A percentile compares a stretch with the other conserved stretches of the same genome.
Conservation (phyloP, 2,113 vertebrate species). For the Laticauda laticaudata region DNA sequence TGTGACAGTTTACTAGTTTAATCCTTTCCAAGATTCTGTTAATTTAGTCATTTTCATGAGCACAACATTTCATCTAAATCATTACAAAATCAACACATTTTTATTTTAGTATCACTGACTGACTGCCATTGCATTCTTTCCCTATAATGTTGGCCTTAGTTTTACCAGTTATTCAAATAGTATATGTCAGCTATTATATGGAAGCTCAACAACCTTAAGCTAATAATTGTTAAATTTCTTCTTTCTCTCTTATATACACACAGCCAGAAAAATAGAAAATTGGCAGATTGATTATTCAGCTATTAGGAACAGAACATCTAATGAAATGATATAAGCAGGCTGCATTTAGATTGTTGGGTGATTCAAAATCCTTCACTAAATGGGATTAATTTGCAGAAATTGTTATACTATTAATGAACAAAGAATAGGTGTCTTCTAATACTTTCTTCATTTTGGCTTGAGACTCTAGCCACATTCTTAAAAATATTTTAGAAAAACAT, state of each 20-base stretch:
- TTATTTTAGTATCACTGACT: neutral
- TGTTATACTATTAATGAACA: slow-evolving; percentile 21
- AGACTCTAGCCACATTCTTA: slow-evolving; percentile 3
- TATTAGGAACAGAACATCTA: slow-evolving; percentile 3
- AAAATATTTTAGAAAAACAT: neutral
- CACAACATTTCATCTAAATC: slow-evolving; percentile 23
- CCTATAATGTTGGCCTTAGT: neutral
- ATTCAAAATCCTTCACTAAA: slow-evolving; percentile 13
- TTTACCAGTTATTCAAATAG: slow-evolving; percentile 7
- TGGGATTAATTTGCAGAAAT: slow-evolving; percentile 18
- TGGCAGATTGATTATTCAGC: too few species aligned
- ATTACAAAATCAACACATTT: neutral
- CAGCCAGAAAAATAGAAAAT: too few species aligned
- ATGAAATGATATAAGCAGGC: neutral
- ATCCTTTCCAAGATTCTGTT: neutral
- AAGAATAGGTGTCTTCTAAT: rapidly evolving
- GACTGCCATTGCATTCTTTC: neutral
- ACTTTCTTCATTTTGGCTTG: neutral
- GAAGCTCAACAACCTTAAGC: slow-evolving; percentile 14
- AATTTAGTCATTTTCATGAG: neutral
- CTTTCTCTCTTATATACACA: neutral
- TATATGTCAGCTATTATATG: neutral
- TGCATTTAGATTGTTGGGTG: slow-evolving; percentile 24
- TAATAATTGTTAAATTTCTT: slow-evolving; percentile 4
- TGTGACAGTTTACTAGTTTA: neutral